These are phyloP conservation scores for Drepana arcuata DNA, from an alignment of 1,140 invertebrate species.

Conservation along the genomic window DNA sequence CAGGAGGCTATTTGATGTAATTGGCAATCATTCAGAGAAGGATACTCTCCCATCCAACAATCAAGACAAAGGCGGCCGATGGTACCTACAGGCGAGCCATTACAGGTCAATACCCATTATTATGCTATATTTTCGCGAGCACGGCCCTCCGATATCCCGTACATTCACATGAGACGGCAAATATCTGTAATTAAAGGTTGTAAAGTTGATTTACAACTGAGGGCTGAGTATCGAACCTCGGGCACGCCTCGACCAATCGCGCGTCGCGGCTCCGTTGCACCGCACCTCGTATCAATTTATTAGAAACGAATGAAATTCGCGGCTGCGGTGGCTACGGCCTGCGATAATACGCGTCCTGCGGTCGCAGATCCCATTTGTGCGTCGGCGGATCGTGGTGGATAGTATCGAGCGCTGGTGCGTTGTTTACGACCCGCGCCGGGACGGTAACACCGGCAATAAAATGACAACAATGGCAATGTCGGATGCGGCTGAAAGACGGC, in stretches of 20 bases:
- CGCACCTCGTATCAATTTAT: conserved; percentile 65
- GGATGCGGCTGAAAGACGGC: conserved; percentile 62
- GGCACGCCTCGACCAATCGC: conserved; percentile 57
- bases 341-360: conserved; percentile 55
- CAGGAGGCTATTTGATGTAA: conserved; percentile 64
- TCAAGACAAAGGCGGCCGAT: conserved; percentile 66
- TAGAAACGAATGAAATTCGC: conserved; percentile 63
- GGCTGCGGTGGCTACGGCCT: conserved; percentile 57
- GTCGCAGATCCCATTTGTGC: conserved; percentile 50
- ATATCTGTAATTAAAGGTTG: conserved; percentile 71
- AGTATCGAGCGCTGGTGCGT: conserved; percentile 52
- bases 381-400: conserved; percentile 40
- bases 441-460: conserved; percentile 68
- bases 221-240: conserved; percentile 43
- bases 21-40: conserved; percentile 68
- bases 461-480: conserved; percentile 66
- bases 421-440: conserved; percentile 54
- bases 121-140: conserved; percentile 69
- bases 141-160: conserved; percentile 60
- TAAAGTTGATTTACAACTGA: conserved; percentile 69
- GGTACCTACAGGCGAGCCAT: conserved; percentile 63
- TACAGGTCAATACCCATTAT: conserved; percentile 70
- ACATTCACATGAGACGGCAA: conserved; percentile 63
- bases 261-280: conserved; percentile 22
- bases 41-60: conserved; percentile 59